Evolutionary conservation across 2,888 invertebrate genomes (phyloP).

Genomic region (Phasia obesa): DNA sequence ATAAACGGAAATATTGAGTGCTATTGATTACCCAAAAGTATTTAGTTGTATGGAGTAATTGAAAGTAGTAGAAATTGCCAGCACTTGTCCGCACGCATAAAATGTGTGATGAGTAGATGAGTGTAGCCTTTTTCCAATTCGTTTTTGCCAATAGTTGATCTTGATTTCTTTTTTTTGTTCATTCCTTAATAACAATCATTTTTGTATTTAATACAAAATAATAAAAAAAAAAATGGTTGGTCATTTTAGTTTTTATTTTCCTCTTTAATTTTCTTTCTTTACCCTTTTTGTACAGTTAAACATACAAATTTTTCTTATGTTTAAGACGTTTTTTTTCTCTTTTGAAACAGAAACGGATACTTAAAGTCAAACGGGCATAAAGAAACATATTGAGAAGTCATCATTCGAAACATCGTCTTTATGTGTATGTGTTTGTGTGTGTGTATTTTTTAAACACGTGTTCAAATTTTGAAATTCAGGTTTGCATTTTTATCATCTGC

Average conservation of each 20-base stretch:
- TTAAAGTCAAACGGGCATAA: conserved; percentile 57
- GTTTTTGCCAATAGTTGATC: too few species aligned
- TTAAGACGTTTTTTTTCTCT: not conserved
- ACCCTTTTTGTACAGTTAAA: conserved; percentile 3
- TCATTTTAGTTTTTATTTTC: conserved; percentile 30
- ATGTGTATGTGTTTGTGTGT: too few species aligned
- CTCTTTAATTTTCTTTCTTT: not conserved
- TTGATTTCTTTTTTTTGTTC: too few species aligned
- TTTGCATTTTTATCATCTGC: conserved; percentile 66
- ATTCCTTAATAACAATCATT: too few species aligned
- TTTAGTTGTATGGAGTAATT: too few species aligned
- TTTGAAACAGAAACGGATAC: conserved; percentile 52
- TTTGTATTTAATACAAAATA: too few species aligned
- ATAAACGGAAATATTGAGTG: too few species aligned
- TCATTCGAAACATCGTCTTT: conserved; percentile 52
- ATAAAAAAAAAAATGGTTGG: conserved; percentile 21
- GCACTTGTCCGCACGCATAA: too few species aligned
- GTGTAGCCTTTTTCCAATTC: too few species aligned
- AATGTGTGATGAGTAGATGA: too few species aligned
- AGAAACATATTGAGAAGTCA: conserved; percentile 56
- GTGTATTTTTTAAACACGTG: conserved; percentile 69
- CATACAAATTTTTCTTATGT: conserved; percentile 8
- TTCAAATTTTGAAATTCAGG: conserved; percentile 69
- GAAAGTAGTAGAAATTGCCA: too few species aligned
- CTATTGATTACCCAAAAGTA: too few species aligned